Base-by-base conservation (phyloP, 2,888 invertebrate genomes). In the Mactromeris polynyma region DNA sequence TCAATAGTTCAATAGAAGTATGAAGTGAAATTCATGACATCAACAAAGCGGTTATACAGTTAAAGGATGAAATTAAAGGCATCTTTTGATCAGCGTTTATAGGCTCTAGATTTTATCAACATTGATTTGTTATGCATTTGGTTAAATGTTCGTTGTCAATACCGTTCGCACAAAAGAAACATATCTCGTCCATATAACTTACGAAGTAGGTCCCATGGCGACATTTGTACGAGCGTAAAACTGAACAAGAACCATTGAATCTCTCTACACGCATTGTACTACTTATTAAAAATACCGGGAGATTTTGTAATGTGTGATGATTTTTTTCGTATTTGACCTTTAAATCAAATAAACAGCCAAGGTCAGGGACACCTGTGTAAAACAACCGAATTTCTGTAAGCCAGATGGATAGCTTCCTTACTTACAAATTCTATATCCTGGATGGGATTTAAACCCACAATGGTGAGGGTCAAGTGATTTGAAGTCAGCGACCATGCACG, bases 11-110 rank as follows among this genome's bases (percentile, higher is more conserved):
- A 73, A 73, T 73, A 36, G 36, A 73, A 33, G 36, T 4, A 73
- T 73, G 3, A 36, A 73, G 73, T 73, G 73, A 73, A 73, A 73
- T 73, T 73, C 73, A 36, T 2, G 33, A 73, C 19, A 73, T 73
- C 19, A 73, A 73, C 73, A 73, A 73, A 73, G 73, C 31, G 73
- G 3, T 36, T 36, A 36, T 33, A 36, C 33, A 73, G 31, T 33
- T 33, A 73, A 36, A 73, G 73, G 36, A 73, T 73, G 73, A 33
- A 73, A 73, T 36, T 19, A 26, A 36, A 73, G 7, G 36, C 31
- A 73, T 73, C 73, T 33, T 36, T 73, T 73, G 36, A 73, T 73
- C 36, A 33, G 19, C 31, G 17, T 73, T 73, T 73, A 73, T 26
- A 36, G 33, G 73, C 17, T 33, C 14, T 33, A 17, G 36, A 36